Conservation (phyloP, 2,888 invertebrate genomes). For the Pollenia amentaria region DNA sequence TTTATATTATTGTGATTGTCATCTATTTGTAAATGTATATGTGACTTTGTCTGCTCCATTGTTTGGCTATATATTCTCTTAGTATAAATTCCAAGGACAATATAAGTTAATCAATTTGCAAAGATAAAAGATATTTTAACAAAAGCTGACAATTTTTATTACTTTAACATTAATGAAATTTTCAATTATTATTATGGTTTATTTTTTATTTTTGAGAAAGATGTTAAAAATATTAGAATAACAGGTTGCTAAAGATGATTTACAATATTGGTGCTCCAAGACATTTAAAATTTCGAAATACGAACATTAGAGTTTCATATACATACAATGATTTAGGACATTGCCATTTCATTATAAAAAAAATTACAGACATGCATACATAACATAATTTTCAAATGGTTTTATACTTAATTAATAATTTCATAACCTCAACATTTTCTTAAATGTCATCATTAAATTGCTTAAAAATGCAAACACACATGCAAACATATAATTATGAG, state of each 20-base stretch:
- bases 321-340: too few relatives aligned
- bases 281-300: too few relatives aligned
- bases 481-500: background rate
- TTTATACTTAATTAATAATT: slow-evolving; percentile 5
- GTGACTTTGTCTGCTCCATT: background rate
- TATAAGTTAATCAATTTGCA: slow-evolving; percentile 51
- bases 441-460: slow-evolving; percentile 15
- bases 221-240: too few relatives aligned
- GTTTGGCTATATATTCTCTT: background rate
- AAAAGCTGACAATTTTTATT: slow-evolving; percentile 44
- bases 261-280: too few relatives aligned
- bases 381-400: background rate
- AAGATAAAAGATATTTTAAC: slow-evolving; percentile 31
- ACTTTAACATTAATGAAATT: background rate
- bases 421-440: slow-evolving; percentile 28
- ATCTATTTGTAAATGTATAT: background rate
- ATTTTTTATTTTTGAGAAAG: background rate
- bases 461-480: background rate
- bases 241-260: too few relatives aligned
- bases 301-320: too few relatives aligned
- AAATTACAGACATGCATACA: too few relatives aligned
- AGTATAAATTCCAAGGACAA: background rate
- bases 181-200: slow-evolving; percentile 14
- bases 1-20: slow-evolving; percentile 25
- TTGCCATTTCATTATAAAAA: too few relatives aligned